Base-by-base conservation (phyloP, 1,140 invertebrate species). In the Ridgeia piscesae region DNA sequence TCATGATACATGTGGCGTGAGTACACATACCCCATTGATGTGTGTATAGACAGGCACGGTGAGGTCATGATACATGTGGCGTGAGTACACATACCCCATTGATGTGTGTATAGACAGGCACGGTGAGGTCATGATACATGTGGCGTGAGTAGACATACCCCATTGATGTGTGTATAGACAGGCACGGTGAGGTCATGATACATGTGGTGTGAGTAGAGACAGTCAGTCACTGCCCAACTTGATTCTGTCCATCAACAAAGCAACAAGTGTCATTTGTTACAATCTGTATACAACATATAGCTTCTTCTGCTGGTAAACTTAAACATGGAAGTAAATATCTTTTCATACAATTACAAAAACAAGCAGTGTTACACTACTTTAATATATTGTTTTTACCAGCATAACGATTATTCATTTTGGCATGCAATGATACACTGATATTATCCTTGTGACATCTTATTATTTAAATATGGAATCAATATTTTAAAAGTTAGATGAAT, bases 121-220 rank as follows among this genome's bases (percentile, higher is more conserved):
- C n/a, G 14, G 89, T 33, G 4, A 89, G 89, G 34, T 33, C n/a
- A 34, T 89, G 89, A 89, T 89, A 89, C n/a, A 33, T 33, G 89
- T 33, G 89, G 89, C 14, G 34, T 89, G 34, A 34, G 89, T 34
- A 17, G 9, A 58, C 91, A 42, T 95, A 98, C 98, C 95, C 98
- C 98, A 97, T 99, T 99, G 33, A 99, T 98, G 48, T 98, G 99
- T 34, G 98, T 98, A 96, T 99, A 99, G 31, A 99, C 98, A 88
- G 98, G 98, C 92, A 99, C 98, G 93, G 95, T 96, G 91, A 96
- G 95, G 90, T 96, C 96, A 31, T 95, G 94, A 94, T 96, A 95
- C 27, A 95, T 89, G 14, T 50, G 33, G n/a, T 48, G 17, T 14
- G 89, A 31, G 58, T 92, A 91, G 48, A 92, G 33, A 27, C 77